Evolutionary conservation across 2,888 invertebrate species (phyloP), one percentile per base, ranked within the genome.

Genomic region (Ochlodes sylvanus): DNA sequence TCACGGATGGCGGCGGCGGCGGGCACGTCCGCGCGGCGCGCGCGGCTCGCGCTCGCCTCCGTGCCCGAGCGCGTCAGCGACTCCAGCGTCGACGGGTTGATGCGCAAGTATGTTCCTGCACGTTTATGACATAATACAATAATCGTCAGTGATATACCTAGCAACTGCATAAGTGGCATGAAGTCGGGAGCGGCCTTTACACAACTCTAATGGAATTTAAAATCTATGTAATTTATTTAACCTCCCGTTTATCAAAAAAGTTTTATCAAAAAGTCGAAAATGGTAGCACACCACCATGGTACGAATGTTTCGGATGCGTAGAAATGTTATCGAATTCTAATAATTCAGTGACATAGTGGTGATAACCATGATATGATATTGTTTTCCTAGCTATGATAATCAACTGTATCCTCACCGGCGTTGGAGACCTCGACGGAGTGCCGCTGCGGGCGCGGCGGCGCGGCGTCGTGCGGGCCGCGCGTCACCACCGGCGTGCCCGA

Each of bases 371-470:
- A n/a, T n/a, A n/a, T n/a, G n/a, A n/a, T n/a, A n/a, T n/a, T n/a
- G n/a, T n/a, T 27, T 27, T 27, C 27, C 27, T n/a, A n/a, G n/a
- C n/a, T n/a, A n/a, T n/a, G n/a, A n/a, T n/a, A n/a, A n/a, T n/a
- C n/a, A 27, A 5, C 27, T 27, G 2, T 38, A 54, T 19, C 66
- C 58, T 67, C 71, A 79, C 95, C 95, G 7, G 95, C 94, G 80
- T 94, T 94, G 21, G 95, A 92, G 6, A 98, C 98, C 89, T 98
- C 98, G 3, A 98, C 97, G 0, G 98, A 98, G 85, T 98, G 98
- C 32, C 98, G 92, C 81, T 97, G 97, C 10, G 83, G 84, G 2
- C 84, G 78, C 4, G 76, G 69, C 2, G 83, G 73, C 0, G 77
- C 73, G 0, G 80, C 63, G 60, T 78, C 76, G 70, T 86, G 86